phyloP scores from a whole-genome alignment of 1,140 invertebrate species.

The Sarcophaga peregrina region DNA sequence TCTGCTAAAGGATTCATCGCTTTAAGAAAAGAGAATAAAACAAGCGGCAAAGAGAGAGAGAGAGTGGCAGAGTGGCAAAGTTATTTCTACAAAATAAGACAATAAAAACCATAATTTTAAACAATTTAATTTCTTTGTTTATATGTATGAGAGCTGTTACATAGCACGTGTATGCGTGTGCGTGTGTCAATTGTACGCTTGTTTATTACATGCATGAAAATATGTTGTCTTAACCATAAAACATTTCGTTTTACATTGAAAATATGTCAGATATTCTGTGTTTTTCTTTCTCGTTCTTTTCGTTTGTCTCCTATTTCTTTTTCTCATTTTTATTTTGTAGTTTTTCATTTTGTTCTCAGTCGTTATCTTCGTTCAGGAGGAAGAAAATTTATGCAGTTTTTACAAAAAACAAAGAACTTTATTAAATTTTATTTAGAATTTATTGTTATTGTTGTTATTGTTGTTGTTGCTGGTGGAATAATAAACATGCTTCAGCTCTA shows the following conservation, averaged over 20 bases:
- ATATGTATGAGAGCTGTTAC: not conserved
- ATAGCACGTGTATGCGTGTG: not conserved
- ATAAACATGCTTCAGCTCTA: not conserved
- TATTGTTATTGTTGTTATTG: too few relatives aligned
- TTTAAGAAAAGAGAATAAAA: too few relatives aligned
- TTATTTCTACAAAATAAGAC: not conserved
- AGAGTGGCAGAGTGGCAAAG: not conserved
- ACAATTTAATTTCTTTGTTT: not conserved
- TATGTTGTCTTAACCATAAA: slow-evolving; percentile 23
- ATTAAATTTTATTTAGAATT: slow-evolving; percentile 18
- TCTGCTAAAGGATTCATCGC: not conserved
- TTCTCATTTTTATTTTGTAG: too few relatives aligned
- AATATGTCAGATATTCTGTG: slow-evolving; percentile 15
- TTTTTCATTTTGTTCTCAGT: not conserved
- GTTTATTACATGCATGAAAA: not conserved
- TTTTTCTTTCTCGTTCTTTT: too few relatives aligned
- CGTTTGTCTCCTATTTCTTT: too few relatives aligned
- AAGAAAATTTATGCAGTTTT: slow-evolving; percentile 20
- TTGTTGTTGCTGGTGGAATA: too few relatives aligned
- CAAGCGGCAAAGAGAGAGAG: too few relatives aligned
- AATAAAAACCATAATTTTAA: slow-evolving; percentile 6
- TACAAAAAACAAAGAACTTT: slow-evolving; percentile 23
- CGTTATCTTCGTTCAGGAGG: not conserved
- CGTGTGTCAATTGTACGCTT: not conserved
- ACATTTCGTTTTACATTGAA: slow-evolving; percentile 23